Evolutionary conservation across 2,113 vertebrate genomes (phyloP).

Genomic region (Eulacestoma nigropectus): DNA sequence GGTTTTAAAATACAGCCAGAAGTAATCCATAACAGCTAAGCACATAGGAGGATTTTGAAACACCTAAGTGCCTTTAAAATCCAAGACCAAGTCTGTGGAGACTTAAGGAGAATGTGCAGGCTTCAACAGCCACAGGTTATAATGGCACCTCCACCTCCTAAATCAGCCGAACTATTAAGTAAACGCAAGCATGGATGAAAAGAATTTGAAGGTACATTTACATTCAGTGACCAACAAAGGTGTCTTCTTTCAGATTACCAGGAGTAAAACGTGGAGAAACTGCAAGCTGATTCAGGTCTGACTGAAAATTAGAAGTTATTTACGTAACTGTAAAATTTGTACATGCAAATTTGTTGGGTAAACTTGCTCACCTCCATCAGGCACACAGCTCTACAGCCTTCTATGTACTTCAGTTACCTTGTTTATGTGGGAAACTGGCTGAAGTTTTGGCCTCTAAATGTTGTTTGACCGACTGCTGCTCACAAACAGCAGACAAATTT

Average conservation of each 20-base stretch:
- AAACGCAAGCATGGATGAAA: not conserved
- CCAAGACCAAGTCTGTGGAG: not conserved
- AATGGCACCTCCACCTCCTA: not conserved
- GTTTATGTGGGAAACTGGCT: not conserved
- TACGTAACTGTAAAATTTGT: not conserved
- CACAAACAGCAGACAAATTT: not conserved
- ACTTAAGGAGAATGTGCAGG: not conserved
- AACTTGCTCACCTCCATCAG: not conserved
- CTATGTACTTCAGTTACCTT: not conserved
- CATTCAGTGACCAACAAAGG: not conserved
- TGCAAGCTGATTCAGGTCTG: not conserved
- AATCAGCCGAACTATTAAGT: not conserved
- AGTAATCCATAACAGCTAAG: not conserved
- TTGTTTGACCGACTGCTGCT: not conserved
- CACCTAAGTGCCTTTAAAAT: not conserved
- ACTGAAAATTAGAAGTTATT: not conserved
- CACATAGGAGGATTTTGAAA: not conserved
- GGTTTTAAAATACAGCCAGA: not conserved
- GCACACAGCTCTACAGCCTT: not conserved
- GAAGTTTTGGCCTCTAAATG: not conserved
- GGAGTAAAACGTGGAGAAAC: not conserved
- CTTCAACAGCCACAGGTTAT: not conserved
- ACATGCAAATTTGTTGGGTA: not conserved
- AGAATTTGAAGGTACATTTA: not conserved
- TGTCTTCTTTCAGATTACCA: not conserved